Evolutionary conservation across 1,140 invertebrate genomes (phyloP).

Genomic region (Idris sp.): DNA sequence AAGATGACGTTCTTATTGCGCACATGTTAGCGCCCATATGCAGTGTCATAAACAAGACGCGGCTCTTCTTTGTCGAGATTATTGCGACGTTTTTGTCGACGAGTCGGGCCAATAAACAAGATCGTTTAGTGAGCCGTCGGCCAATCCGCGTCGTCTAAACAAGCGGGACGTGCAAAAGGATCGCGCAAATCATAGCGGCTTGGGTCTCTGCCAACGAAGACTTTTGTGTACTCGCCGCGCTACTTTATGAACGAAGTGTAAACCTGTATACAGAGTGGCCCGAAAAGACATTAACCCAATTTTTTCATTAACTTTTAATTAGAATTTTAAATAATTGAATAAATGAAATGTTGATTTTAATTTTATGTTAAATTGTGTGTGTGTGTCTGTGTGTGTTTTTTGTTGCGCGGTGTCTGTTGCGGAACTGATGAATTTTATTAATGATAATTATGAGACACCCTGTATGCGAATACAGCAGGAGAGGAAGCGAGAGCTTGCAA

Average conservation of each 20-base stretch:
- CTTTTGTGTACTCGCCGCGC: constrained; percentile 29
- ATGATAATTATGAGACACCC: constrained; percentile 41
- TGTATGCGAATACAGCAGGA: constrained; percentile 37
- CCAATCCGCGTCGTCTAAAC: constrained; percentile 64
- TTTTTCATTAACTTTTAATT: too few relatives aligned
- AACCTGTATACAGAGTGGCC: constrained; percentile 12
- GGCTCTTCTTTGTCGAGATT: constrained; percentile 73
- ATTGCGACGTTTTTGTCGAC: constrained; percentile 40
- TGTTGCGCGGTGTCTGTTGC: too few relatives aligned
- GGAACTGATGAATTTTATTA: constrained; percentile 30
- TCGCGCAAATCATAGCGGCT: constrained; percentile 60
- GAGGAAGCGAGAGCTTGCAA: constrained; percentile 62
- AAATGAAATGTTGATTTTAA: too few relatives aligned
- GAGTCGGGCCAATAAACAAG: constrained; percentile 67
- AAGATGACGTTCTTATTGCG: constrained; percentile 50
- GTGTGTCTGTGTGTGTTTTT: too few relatives aligned
- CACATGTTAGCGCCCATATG: constrained; percentile 78
- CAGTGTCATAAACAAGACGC: constrained; percentile 75
- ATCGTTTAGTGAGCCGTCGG: constrained; percentile 41
- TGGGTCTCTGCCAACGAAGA: constrained; percentile 68
- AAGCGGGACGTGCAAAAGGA: constrained; percentile 62
- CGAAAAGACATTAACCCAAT: neutral
- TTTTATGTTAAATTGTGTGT: constrained; percentile 1
- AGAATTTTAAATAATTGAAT: too few relatives aligned
- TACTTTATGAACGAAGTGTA: constrained; percentile 43